phyloP scores from a whole-genome alignment of 2,797 vertebrate genomes.

The Myotis planiceps region DNA sequence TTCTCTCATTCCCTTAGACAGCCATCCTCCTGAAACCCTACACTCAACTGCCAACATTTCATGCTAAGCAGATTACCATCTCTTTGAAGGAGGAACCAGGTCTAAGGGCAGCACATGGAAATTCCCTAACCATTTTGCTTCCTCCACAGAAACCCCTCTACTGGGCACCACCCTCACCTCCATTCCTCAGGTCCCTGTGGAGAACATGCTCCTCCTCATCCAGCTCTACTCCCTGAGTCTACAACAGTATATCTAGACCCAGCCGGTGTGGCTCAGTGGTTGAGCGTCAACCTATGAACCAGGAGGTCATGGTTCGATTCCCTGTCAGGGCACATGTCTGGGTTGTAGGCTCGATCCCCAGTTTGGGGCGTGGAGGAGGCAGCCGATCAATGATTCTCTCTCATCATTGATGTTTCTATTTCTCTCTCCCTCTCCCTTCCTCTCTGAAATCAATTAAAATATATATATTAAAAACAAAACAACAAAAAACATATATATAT shows the following conservation, averaged over 20 bases:
- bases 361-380: too few relatives aligned
- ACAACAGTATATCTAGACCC: background rate
- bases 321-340: too few relatives aligned
- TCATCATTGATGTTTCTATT: too few relatives aligned
- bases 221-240: background rate
- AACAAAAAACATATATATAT: too few relatives aligned
- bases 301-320: too few relatives aligned
- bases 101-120: background rate
- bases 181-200: background rate
- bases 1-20: background rate
- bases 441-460: too few relatives aligned
- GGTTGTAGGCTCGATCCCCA: too few relatives aligned
- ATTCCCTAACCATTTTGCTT: background rate
- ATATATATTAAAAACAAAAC: too few relatives aligned
- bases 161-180: background rate
- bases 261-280: too few relatives aligned
- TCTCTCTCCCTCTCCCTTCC: too few relatives aligned
- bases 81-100: background rate
- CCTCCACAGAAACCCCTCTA: background rate
- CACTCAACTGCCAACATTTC: background rate
- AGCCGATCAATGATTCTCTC: too few relatives aligned
- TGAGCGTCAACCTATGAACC: too few relatives aligned
- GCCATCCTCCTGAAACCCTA: background rate
- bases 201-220: background rate
- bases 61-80: background rate